Evolutionary conservation across 2,888 invertebrate species (phyloP).

Genomic region (Tipula vernalis): DNA sequence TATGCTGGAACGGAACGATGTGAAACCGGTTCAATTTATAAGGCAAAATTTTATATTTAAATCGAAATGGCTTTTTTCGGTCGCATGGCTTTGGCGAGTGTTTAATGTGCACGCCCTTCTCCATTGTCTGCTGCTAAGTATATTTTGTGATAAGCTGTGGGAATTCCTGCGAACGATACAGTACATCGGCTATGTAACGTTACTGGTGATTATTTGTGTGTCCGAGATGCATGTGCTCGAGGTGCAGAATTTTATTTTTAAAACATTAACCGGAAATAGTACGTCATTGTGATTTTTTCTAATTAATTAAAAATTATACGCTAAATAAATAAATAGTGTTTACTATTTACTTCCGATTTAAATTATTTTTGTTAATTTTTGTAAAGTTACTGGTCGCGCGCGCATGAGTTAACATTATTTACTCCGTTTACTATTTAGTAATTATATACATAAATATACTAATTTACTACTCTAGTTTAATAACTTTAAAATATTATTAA

Average conservation of each 20-base stretch:
- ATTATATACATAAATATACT: too few species aligned
- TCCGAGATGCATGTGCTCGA: slow-evolving; percentile 61
- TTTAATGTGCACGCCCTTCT: slow-evolving; percentile 67
- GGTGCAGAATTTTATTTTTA: slow-evolving; percentile 43
- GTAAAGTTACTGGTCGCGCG: neutral
- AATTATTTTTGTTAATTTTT: neutral
- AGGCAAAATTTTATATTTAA: slow-evolving; percentile 49
- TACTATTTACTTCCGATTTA: neutral
- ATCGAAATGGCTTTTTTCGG: slow-evolving; percentile 59
- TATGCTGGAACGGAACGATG: slow-evolving; percentile 51
- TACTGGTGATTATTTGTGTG: slow-evolving; percentile 51
- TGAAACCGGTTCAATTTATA: slow-evolving; percentile 39
- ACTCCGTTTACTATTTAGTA: neutral
- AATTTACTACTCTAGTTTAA: neutral
- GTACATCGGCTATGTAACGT: slow-evolving; percentile 55
- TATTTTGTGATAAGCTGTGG: slow-evolving; percentile 74
- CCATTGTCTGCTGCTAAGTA: slow-evolving; percentile 58
- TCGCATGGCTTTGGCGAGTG: slow-evolving; percentile 64
- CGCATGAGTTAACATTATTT: neutral
- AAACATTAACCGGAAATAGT: slow-evolving; percentile 34
- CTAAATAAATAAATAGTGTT: neutral
- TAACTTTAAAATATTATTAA: neutral
- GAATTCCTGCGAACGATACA: slow-evolving; percentile 57
- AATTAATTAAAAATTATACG: neutral
- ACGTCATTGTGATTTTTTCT: slow-evolving; percentile 31